Evolutionary conservation across 2,797 vertebrate genomes (phyloP).

Genomic region (Melanotaenia pygmaea): DNA sequence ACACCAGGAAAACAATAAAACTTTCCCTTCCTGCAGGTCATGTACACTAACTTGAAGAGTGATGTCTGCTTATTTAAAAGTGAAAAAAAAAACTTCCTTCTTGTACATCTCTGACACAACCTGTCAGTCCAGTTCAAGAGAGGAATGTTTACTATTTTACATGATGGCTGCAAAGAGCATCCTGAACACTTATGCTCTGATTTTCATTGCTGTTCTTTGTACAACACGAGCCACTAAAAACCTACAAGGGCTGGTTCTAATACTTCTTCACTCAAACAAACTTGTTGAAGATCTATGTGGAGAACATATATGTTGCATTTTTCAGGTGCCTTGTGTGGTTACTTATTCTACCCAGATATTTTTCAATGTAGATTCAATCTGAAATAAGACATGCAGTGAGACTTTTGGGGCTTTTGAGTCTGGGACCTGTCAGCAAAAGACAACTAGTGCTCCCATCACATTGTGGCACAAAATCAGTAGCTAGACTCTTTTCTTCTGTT

Average conservation of each 20-base stretch:
- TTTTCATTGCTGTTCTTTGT: constrained; percentile 3
- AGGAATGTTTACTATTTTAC: constrained; percentile 10
- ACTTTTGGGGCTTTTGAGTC: not conserved
- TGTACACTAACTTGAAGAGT: not conserved
- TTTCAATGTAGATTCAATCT: not conserved
- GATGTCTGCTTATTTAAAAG: constrained; percentile 9
- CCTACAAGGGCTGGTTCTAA: constrained; percentile 13
- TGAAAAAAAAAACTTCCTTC: not conserved
- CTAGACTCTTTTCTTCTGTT: too few species aligned
- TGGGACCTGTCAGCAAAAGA: not conserved
- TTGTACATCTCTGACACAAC: constrained; percentile 14
- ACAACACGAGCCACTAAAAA: not conserved
- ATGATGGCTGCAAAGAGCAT: not conserved
- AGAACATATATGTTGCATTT: not conserved
- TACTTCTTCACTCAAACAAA: not conserved
- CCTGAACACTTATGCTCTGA: not conserved
- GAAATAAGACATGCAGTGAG: not conserved
- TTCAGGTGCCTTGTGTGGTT: not conserved
- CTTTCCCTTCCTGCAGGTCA: not conserved
- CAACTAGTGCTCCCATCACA: too few species aligned
- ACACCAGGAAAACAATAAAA: not conserved
- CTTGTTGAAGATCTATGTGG: not conserved
- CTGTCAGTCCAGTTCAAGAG: not conserved
- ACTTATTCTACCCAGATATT: not conserved
- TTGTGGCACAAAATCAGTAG: too few species aligned